Base-by-base conservation (phyloP, 2,113 vertebrate genomes). In the Otocyon megalotis region DNA sequence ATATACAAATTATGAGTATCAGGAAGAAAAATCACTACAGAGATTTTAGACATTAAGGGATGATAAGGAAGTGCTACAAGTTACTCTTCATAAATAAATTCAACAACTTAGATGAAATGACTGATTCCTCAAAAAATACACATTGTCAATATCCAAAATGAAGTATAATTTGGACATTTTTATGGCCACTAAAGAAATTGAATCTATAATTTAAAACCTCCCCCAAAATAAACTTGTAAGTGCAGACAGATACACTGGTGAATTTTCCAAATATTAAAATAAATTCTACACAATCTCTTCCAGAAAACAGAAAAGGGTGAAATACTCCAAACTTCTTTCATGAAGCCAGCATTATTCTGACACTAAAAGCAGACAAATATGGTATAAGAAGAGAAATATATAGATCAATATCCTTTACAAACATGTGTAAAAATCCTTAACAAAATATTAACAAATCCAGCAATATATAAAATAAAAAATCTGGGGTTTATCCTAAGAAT, bases 131-230 rank as follows among this genome's bases (percentile, higher is more conserved):
- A 74, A 74, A 72, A 88, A 67, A 53, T 1, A 84, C 69, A 85
- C 74, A 65, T 77, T 37, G n/a, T 53, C 48, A 92, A 50, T 20
- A 81, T 11, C 28, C 32, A 92, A 92, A 74, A 53, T 76, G 9
- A 82, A 88, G 71, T 24, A n/a, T 74, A 89, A 82, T 54, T 86
- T 62, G 37, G 88, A 89, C 83, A 69, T 65, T 96, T 91, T 91
- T 91, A 8, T 54, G 30, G n/a, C 32, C 62, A 24, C 54, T 84
- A 65, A 67, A 76, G 15, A n/a, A 63, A 60, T 22, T 60, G 72
- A 93, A 54, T 54, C 35, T 16, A 43, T 35, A 65, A n/a, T 74
- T 95, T 67, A 28, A 82, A 81, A 24, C 17, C 24, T 71, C 76
- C 65, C 13, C 17, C 32, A 81, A 80, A 81, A 69, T 19, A 71